phyloP scores from a whole-genome alignment of 2,113 vertebrate genomes.

The Notechis scutatus region DNA sequence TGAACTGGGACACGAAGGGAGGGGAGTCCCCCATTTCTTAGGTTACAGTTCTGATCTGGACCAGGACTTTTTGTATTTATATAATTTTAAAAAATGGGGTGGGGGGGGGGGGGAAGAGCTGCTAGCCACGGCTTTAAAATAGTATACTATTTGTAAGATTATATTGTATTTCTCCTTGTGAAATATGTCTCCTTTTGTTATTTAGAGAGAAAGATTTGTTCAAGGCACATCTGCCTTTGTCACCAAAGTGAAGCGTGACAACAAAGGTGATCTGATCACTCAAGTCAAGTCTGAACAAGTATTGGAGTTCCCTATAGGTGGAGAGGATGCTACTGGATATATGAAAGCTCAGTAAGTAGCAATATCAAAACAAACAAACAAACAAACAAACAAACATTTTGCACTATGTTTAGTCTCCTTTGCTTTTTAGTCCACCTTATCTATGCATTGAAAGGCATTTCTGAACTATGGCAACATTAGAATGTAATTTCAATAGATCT shows the following conservation, averaged over 20 bases:
- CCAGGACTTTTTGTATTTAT: neutral
- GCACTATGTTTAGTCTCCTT: neutral
- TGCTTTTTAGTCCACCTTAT: neutral
- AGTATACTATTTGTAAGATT: rapidly evolving
- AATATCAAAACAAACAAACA: neutral
- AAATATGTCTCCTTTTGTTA: constrained; percentile 12
- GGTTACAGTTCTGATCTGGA: neutral
- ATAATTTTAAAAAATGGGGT: neutral
- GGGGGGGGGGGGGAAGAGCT: neutral
- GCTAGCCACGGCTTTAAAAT: neutral
- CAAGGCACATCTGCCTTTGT: constrained; percentile 70
- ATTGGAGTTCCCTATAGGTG: constrained; percentile 73
- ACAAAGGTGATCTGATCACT: constrained; percentile 66
- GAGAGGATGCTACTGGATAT: constrained; percentile 71
- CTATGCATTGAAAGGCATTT: neutral
- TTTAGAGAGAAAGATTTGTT: constrained; percentile 70
- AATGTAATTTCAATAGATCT: neutral
- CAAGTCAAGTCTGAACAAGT: constrained; percentile 73
- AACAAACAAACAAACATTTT: neutral
- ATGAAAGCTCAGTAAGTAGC: constrained; percentile 72
- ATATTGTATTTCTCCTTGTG: neutral
- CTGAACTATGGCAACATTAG: neutral
- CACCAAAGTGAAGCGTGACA: constrained; percentile 71
- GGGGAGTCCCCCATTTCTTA: neutral
- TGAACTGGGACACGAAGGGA: neutral